Conservation (phyloP, 1,140 invertebrate species). For the Pogonognathellus flavescens region DNA sequence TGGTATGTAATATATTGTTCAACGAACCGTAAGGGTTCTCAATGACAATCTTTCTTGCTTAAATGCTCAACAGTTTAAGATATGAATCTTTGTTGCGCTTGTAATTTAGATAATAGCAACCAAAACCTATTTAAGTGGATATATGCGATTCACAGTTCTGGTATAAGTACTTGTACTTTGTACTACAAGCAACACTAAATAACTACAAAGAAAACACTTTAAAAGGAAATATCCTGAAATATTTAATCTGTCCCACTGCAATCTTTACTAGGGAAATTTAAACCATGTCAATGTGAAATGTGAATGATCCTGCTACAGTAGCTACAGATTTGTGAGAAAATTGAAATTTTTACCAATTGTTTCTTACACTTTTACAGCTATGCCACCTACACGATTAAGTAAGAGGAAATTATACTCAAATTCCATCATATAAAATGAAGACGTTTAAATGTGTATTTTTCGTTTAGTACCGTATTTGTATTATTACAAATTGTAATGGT, state of each 20-base stretch:
- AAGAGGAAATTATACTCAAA: too few species aligned
- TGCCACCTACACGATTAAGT: too few species aligned
- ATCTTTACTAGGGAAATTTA: background rate
- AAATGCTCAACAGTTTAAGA: slow-evolving; percentile 26
- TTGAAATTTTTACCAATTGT: slow-evolving; percentile 2
- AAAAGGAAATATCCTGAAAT: slow-evolving; percentile 25
- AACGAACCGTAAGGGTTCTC: background rate
- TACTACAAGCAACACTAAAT: background rate
- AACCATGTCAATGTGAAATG: too few species aligned
- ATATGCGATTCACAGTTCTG: background rate
- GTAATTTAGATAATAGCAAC: slow-evolving; percentile 4
- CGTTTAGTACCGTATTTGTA: too few species aligned
- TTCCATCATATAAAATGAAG: too few species aligned
- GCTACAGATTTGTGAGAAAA: background rate
- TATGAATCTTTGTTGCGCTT: slow-evolving; percentile 1
- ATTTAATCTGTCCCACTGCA: background rate
- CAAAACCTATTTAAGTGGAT: background rate
- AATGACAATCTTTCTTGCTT: background rate
- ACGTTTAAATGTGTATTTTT: too few species aligned
- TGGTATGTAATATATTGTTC: background rate
- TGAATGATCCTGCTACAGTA: background rate
- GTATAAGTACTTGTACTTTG: background rate
- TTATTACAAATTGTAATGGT: too few species aligned
- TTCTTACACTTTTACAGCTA: too few species aligned
- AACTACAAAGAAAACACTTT: slow-evolving; percentile 42